Base-by-base conservation (phyloP, 92 coral and sea anemone species). In the Diadumene lineata region DNA sequence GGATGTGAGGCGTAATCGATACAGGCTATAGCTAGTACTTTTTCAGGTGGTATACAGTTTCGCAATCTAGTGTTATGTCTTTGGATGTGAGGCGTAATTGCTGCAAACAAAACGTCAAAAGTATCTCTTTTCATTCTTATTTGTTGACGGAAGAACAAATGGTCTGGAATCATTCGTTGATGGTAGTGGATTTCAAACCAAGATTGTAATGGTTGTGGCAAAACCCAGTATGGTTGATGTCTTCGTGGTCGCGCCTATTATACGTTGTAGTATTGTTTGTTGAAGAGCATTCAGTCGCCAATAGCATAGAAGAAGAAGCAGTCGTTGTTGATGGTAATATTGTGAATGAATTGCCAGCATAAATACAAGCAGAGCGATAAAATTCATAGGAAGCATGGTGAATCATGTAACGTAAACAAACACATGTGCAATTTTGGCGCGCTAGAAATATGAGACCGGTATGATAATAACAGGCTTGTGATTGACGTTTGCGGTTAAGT, bases 121-220 rank as follows among this genome's bases (percentile, higher is more conserved):
- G 56, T n/a, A 43, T 13, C 38, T 43, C 82, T 8, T 13, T 56
- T 23, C 76, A 78, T 68, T 64, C 73, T 24, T 17, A 68, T 17
- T 33, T 67, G n/a, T n/a, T n/a, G 82, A 15, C 43, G 33, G 27
- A 24, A 33, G 30, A 78, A 78, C 31, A 78, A 78, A 13, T 33
- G 60, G 31, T 68, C 75, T 15, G 82, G 82, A 34, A 77, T 77
- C 50, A 60, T 77, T 24, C 34, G 34, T 19, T 68, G 64, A 64
- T 77, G 33, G 48, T 67, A 68, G 33, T 77, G 82, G 27, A 77
- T 55, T 53, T 77, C 76, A 66, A 77, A 77, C 82, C 82, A 77
- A 57, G 75, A 77, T 56, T 77, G 76, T 31, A 50, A 31, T 26
- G 75, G 66, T 23, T 67, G 82, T 26, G 82, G 67, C 31, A 68